Conservation (phyloP, 64 coral and sea anemone species). For the Montipora cactus region DNA sequence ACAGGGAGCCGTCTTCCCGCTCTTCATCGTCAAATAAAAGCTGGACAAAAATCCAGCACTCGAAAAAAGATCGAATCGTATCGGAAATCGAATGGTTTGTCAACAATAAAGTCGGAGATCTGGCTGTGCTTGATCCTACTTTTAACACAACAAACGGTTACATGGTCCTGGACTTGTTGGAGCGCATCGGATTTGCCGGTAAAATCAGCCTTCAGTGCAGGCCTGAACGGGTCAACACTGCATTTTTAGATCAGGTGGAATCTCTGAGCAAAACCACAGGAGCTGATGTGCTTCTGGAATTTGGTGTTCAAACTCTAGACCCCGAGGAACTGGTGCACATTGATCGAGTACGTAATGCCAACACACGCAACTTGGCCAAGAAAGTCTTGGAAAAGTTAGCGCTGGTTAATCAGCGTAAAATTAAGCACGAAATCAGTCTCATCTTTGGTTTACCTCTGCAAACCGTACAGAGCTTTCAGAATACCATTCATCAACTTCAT, state of each 20-base stretch:
- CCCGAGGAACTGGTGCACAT: neutral
- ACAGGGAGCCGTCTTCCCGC: conserved; percentile 2
- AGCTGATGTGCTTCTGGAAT: conserved; percentile 22
- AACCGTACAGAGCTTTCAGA: conserved; percentile 25
- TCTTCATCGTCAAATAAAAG: neutral
- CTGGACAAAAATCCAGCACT: conserved; percentile 37
- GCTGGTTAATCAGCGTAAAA: conserved; percentile 14
- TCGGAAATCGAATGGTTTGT: conserved; percentile 37
- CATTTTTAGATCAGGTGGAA: conserved; percentile 40
- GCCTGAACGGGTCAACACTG: neutral
- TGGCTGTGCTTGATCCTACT: conserved; percentile 35
- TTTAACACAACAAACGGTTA: conserved; percentile 16
- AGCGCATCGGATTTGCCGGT: neutral
- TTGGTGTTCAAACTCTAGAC: conserved; percentile 35
- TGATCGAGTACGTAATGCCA: neutral
- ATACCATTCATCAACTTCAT: neutral
- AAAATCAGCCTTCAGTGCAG: conserved; percentile 20
- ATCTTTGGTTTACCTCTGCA: conserved; percentile 55
- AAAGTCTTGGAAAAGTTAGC: conserved; percentile 4
- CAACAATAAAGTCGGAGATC: conserved; percentile 3
- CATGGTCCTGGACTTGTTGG: conserved; percentile 3
- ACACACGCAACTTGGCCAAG: neutral
- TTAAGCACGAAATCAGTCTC: conserved; percentile 29
- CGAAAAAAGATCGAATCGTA: neutral
- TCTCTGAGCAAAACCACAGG: conserved; percentile 27